Evolutionary conservation across 2,113 vertebrate species (phyloP), one percentile per base, ranked within the genome.

Genomic region (Daphoenositta chrysoptera): DNA sequence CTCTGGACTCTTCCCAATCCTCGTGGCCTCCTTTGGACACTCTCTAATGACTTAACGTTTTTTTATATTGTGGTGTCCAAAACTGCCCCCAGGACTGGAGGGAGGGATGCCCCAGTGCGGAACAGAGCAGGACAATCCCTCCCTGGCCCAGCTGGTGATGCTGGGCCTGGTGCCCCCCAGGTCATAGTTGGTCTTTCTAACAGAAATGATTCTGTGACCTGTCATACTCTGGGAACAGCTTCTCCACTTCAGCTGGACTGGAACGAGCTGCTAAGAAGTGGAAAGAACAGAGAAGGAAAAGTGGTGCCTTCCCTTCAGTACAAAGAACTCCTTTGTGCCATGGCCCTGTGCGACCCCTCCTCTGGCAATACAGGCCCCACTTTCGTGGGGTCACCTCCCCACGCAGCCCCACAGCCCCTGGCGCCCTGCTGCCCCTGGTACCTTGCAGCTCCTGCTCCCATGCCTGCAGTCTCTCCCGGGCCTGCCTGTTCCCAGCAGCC

Each of bases 401-500:
- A 2, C 0, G 37, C 61, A 48, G 53, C 3, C 45, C 80, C 7
- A 0, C 45, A 54, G 33, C 23, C 39, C 39, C 84, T 24, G 37
- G 7, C 17, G 44, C 58, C 71, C 35, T 1, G 3, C 26, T 33
- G 64, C 42, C 72, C 42, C 2, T 1, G 18, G 77, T 98, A 98
- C 98, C 98, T 97, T 87, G 68, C 48, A 58, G 47, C 78, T 97
- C 31, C 19, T 73, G 87, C 81, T 90, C 82, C 33, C 96, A 95
- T 6, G 96, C 89, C 53, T 0, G 96, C 69, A 99, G 97, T 15
- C 98, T 96, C 42, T 97, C 91, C 97, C 3, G 91, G 65, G 99
- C 98, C 0, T 78, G 96, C 42, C 87, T 57, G 90, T 98, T 98
- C 30, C 98, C 99, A 0, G 97, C 90, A 37, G 91, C 97, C 2